phyloP scores from a whole-genome alignment of 2,113 vertebrate genomes.

The Cynopterus brachyotis region DNA sequence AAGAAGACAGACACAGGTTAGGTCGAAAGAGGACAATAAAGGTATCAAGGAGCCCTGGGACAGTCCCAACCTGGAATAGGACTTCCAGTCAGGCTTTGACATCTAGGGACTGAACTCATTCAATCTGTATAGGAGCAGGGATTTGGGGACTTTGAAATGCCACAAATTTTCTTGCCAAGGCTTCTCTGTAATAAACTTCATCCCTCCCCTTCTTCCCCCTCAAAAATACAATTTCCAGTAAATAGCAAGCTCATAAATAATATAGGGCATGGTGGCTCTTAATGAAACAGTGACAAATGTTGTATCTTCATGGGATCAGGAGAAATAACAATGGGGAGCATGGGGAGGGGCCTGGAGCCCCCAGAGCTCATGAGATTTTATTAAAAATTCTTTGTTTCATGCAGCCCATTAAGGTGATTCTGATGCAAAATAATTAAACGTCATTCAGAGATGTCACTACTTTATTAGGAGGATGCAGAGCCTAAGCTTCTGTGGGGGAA shows the following conservation, averaged over 20 bases:
- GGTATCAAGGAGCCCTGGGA: neutral
- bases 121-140: slow-evolving; percentile 13
- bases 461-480: slow-evolving; percentile 74
- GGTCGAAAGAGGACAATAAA: neutral
- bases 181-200: slow-evolving; percentile 56
- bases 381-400: slow-evolving; percentile 84
- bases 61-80: neutral
- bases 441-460: slow-evolving; percentile 71
- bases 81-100: neutral
- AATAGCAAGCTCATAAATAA: slow-evolving; percentile 84
- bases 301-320: slow-evolving; percentile 77
- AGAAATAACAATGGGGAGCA: slow-evolving; percentile 73
- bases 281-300: slow-evolving; percentile 84
- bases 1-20: neutral
- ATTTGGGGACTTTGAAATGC: slow-evolving; percentile 60
- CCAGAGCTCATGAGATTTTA: slow-evolving; percentile 74
- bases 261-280: slow-evolving; percentile 62
- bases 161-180: slow-evolving; percentile 63
- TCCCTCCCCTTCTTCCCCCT: slow-evolving; percentile 40
- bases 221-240: slow-evolving; percentile 82
- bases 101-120: neutral
- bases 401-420: slow-evolving; percentile 75
- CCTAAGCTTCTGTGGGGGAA: slow-evolving; percentile 57
- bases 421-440: slow-evolving; percentile 82
- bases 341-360: slow-evolving; percentile 66